Base-by-base conservation (phyloP, 2,797 vertebrate genomes). In the Phalanger gymnotis region DNA sequence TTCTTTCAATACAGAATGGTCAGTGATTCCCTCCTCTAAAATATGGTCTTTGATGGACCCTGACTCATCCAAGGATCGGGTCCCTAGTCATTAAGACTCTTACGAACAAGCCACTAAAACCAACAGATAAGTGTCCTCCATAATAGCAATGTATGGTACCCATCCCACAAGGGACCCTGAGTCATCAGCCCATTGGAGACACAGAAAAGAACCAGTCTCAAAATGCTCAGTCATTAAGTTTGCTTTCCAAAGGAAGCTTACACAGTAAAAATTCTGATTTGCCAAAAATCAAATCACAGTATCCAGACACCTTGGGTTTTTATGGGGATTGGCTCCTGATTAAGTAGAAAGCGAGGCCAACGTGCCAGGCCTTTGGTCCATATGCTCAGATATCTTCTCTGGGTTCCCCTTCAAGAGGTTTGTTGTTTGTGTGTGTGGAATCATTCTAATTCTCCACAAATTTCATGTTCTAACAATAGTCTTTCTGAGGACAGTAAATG, bases 61-160 rank as follows among this genome's bases (percentile, higher is more conserved):
- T 92, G 61, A 97, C 51, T 97, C 96, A 92, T 47, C 93, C 96
- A 91, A 97, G 96, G 95, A 96, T 93, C 94, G 55, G 92, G 89
- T 47, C 61, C 89, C 54, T 90, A 97, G 73, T 92, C 97, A 98
- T 98, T 96, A 98, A 91, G 92, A 90, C 92, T 96, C 91, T 98
- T 94, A 91, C 5, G 56, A 96, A 97, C 97, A 97, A 97, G 96
- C 98, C 97, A 95, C 98, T 11, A 98, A 97, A 97, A 98, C 97
- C 97, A 97, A 73, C 91, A 97, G 97, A 97, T 97, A 96, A 97
- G 97, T 96, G 96, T 94, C 56, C 89, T 94, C 94, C 90, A 52
- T 92, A 96, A 93, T 54, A 97, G 94, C 95, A 97, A 92, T 73
- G 94, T 91, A 90, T 11, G 53, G 96, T 89, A 93, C 90, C 96